phyloP scores from a whole-genome alignment of 2,797 vertebrate genomes.

The Silurus aristotelis region DNA sequence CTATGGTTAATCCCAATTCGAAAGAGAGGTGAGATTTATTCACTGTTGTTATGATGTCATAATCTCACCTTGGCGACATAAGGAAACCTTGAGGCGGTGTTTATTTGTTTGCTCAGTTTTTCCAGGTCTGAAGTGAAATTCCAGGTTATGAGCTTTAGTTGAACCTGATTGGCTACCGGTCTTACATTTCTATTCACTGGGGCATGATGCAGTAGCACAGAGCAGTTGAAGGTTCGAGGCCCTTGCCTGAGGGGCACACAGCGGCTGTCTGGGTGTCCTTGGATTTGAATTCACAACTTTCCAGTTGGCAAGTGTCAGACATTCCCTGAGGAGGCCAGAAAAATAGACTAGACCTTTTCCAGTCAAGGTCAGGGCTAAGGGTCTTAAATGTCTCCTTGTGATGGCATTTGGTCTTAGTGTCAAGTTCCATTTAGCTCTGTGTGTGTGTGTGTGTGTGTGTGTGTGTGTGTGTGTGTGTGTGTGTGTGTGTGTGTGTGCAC shows the following conservation, averaged over 20 bases:
- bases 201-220: neutral
- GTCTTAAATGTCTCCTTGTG: neutral
- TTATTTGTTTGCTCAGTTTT: neutral
- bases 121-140: neutral
- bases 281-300: neutral
- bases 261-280: neutral
- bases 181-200: neutral
- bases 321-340: conserved; percentile 7
- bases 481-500: conserved; percentile 52
- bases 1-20: neutral
- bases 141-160: neutral
- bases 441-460: conserved; percentile 24
- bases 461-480: conserved; percentile 32
- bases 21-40: neutral
- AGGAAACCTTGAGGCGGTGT: neutral
- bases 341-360: conserved; percentile 10
- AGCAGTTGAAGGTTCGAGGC: neutral
- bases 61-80: neutral
- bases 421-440: neutral
- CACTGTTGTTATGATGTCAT: neutral
- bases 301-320: neutral
- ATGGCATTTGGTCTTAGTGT: neutral
- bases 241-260: neutral
- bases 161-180: neutral
- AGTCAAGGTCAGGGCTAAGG: neutral